Evolutionary conservation across 2,797 vertebrate genomes (phyloP).

Genomic region (Fundulus diaphanus): DNA sequence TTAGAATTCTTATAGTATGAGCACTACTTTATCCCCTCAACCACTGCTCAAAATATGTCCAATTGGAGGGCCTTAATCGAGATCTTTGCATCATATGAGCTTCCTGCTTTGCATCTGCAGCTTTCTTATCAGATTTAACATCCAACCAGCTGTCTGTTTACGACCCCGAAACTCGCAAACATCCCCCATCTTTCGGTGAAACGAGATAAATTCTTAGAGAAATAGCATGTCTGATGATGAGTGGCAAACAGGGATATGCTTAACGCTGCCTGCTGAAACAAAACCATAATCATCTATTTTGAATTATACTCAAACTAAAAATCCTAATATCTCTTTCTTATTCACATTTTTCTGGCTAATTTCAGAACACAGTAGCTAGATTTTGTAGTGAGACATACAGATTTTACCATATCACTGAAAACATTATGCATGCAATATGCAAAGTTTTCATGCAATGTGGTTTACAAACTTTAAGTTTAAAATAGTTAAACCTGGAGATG

Average conservation of each 20-base stretch:
- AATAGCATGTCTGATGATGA: background rate
- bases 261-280: background rate
- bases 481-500: background rate
- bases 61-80: no score
- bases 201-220: background rate
- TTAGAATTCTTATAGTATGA: background rate
- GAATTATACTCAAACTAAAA: background rate
- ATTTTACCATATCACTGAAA: no score
- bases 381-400: no score
- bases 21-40: background rate
- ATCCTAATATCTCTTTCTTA: background rate
- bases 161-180: background rate
- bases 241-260: background rate
- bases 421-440: no score
- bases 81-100: background rate
- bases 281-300: background rate
- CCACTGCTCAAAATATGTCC: background rate
- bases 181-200: background rate
- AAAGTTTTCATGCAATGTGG: background rate
- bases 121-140: constrained; percentile 14
- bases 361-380: no score
- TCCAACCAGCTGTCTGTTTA: background rate
- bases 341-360: background rate
- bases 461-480: no score
- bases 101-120: background rate